Evolutionary conservation across 2,113 vertebrate genomes (phyloP).

Genomic region (Anser cygnoides): DNA sequence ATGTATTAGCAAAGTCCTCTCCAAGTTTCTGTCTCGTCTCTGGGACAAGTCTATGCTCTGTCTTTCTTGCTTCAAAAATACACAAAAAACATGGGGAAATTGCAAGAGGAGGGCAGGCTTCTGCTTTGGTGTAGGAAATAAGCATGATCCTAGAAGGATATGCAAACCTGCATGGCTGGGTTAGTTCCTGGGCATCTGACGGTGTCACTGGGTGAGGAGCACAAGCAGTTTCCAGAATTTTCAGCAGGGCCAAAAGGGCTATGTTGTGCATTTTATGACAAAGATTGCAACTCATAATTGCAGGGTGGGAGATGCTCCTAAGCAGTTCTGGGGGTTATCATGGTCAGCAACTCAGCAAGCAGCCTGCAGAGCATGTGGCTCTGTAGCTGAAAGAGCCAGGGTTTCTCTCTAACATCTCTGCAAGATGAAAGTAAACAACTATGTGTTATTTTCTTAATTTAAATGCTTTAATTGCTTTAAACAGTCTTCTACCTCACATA

Average conservation of each 20-base stretch:
- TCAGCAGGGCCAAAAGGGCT: not conserved
- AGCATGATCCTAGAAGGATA: not conserved
- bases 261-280: not conserved
- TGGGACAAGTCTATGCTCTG: not conserved
- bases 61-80: not conserved
- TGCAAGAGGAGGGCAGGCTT: not conserved
- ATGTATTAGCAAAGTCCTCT: not conserved
- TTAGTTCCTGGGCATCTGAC: not conserved
- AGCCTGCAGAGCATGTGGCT: not conserved
- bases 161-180: not conserved
- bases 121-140: not conserved
- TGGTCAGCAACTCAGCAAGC: not conserved
- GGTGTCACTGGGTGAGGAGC: no score
- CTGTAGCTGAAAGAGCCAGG: not conserved
- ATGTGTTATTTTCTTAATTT: not conserved
- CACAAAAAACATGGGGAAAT: not conserved
- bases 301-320: not conserved
- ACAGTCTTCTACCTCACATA: not conserved
- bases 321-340: not conserved
- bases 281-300: not conserved
- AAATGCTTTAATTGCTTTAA: not conserved
- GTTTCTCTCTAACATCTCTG: not conserved
- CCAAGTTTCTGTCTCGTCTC: not conserved
- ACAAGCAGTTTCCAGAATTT: not conserved
- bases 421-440: not conserved